Conservation (phyloP, 2,113 vertebrate species). For the Syngnathus scovelli region DNA sequence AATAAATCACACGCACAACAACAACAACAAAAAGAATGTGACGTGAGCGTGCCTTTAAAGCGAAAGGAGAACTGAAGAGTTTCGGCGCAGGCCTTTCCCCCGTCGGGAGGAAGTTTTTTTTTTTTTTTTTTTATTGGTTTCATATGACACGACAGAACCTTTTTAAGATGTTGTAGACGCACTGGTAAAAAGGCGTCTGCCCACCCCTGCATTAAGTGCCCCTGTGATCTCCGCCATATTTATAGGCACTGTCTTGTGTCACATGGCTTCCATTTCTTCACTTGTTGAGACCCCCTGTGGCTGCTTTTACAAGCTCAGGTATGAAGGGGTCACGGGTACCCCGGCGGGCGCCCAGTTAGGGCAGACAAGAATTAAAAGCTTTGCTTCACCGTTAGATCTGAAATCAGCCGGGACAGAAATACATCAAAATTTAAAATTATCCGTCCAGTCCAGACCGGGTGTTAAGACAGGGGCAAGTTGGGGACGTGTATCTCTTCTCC, state of each 20-base stretch:
- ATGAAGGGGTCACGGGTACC: slow-evolving; percentile 66
- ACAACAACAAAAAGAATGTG: slow-evolving; percentile 6
- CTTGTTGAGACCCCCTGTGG: slow-evolving; percentile 70
- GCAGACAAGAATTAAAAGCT: neutral
- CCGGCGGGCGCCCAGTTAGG: slow-evolving; percentile 30
- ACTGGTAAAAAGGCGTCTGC: slow-evolving; percentile 72
- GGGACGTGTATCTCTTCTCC: slow-evolving; percentile 11
- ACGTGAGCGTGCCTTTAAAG: slow-evolving; percentile 8
- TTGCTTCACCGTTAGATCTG: neutral
- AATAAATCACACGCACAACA: slow-evolving; percentile 28
- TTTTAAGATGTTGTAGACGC: slow-evolving; percentile 77
- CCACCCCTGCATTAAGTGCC: slow-evolving; percentile 69
- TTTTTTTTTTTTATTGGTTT: slow-evolving; percentile 70
- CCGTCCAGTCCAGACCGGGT: neutral
- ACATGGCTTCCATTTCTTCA: slow-evolving; percentile 78
- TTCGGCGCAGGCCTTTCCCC: slow-evolving; percentile 41
- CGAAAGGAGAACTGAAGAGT: slow-evolving; percentile 37
- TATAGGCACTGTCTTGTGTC: slow-evolving; percentile 76
- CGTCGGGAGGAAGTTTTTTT: slow-evolving; percentile 62
- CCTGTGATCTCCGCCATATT: slow-evolving; percentile 77
- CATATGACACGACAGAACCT: slow-evolving; percentile 73
- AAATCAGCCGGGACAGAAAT: neutral
- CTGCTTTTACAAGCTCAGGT: slow-evolving; percentile 73
- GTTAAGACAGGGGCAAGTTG: slow-evolving; percentile 10
- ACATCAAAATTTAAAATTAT: neutral